A percentile compares a stretch with the other conserved stretches of the same genome.
Conservation (phyloP, 1,140 invertebrate genomes). For the Argopecten irradians region DNA sequence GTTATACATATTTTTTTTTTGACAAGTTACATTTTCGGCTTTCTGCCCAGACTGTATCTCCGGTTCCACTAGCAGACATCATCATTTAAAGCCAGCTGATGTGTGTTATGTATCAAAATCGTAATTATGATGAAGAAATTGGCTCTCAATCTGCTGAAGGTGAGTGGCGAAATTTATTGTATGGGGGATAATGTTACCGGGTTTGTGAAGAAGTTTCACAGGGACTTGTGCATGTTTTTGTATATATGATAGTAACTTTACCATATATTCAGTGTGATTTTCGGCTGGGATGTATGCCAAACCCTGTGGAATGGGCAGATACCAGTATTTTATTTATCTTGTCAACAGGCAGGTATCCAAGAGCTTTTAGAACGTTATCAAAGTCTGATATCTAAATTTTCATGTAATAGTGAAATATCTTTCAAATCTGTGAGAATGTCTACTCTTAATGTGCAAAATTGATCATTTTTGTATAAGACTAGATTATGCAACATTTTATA, state of each 20-base stretch:
- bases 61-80: neutral
- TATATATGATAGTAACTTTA: neutral
- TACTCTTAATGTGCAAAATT: too few relatives aligned
- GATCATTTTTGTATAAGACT: too few relatives aligned
- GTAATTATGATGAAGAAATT: conserved; percentile 12
- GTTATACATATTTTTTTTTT: conserved; percentile 1
- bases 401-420: too few relatives aligned
- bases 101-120: neutral
- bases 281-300: too few relatives aligned
- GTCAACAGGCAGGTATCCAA: neutral
- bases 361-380: neutral
- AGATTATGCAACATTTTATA: too few relatives aligned
- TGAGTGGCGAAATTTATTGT: neutral
- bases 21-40: conserved; percentile 21
- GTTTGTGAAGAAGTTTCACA: neutral
- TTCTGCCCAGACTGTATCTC: neutral
- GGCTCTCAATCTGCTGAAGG: neutral
- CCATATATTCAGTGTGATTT: too few relatives aligned
- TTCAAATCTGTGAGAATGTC: too few relatives aligned
- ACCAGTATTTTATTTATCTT: too few relatives aligned
- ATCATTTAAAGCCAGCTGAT: conserved; percentile 2
- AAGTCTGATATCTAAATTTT: too few relatives aligned
- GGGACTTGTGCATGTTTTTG: neutral
- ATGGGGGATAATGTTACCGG: neutral
- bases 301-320: too few relatives aligned